Evolutionary conservation across 2,113 vertebrate genomes (phyloP).

Genomic region (Eulemur rufifrons): DNA sequence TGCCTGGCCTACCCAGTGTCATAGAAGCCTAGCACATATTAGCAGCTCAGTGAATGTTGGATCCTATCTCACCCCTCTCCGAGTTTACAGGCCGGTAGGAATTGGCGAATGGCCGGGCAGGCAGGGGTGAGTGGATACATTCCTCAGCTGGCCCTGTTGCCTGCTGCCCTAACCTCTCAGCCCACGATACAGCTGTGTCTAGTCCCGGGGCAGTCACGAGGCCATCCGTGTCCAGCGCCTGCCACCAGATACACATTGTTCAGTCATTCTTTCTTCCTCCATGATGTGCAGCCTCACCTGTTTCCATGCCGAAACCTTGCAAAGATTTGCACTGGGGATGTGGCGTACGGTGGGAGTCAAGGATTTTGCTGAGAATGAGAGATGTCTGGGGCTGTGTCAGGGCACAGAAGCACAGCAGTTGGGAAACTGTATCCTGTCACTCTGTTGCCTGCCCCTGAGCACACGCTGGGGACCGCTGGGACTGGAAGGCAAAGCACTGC

Average conservation of each 20-base stretch:
- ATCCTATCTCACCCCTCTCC: background rate
- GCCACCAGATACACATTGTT: background rate
- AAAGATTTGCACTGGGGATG: background rate
- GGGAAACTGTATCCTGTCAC: background rate
- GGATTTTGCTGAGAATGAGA: background rate
- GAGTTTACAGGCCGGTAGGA: background rate
- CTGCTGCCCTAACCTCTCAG: background rate
- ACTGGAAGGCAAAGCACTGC: background rate
- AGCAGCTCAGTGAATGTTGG: background rate
- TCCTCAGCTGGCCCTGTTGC: background rate
- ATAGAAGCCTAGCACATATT: background rate
- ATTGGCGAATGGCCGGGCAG: background rate
- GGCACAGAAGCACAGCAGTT: background rate
- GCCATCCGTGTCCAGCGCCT: background rate
- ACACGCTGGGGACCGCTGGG: background rate
- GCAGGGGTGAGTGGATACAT: background rate
- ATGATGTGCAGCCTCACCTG: background rate
- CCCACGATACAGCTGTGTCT: background rate
- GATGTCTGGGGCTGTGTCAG: background rate
- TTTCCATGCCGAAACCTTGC: background rate
- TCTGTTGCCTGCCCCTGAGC: too few species aligned
- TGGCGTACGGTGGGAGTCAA: background rate
- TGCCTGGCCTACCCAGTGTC: too few species aligned
- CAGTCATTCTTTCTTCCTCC: background rate
- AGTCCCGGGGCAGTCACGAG: background rate